Conservation (phyloP, 2,888 invertebrate species). For the Torymus auratus region DNA sequence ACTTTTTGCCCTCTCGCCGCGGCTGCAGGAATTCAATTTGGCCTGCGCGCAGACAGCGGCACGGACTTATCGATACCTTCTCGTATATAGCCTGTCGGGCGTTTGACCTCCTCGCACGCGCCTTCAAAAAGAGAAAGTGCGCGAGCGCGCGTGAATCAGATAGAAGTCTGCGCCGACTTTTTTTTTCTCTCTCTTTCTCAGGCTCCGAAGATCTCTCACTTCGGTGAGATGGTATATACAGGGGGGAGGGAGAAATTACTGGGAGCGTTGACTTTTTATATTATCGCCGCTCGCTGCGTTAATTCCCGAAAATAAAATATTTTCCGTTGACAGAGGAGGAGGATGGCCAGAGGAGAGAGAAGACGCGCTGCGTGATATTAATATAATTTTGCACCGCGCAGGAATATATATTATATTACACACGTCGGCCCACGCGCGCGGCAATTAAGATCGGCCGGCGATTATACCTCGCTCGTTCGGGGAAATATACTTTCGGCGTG, state of each 20-base stretch:
- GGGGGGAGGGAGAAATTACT: not conserved
- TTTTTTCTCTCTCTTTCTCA: not conserved
- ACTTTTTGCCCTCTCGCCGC: not conserved
- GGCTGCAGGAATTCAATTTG: conserved; percentile 47
- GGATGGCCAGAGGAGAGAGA: too few relatives aligned
- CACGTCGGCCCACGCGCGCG: too few relatives aligned
- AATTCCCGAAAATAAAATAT: conserved; percentile 16
- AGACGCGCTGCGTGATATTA: too few relatives aligned
- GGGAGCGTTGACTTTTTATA: conserved; percentile 14
- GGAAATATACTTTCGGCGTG: too few relatives aligned
- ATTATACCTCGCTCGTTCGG: too few relatives aligned
- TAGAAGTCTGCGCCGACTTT: conserved; percentile 6
- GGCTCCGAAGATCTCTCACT: conserved; percentile 48
- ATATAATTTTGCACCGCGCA: too few relatives aligned
- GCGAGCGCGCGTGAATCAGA: conserved; percentile 52
- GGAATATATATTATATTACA: too few relatives aligned
- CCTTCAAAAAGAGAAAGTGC: conserved; percentile 56
- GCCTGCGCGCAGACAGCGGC: not conserved
- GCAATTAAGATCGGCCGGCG: too few relatives aligned
- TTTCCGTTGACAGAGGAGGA: not conserved
- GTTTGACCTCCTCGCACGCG: conserved; percentile 51
- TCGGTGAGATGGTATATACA: conserved; percentile 3
- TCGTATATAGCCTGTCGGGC: not conserved
- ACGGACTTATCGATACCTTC: conserved; percentile 51
- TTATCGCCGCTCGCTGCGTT: not conserved